phyloP scores from a whole-genome alignment of 2,113 vertebrate species.

The Gymnarchus niloticus region DNA sequence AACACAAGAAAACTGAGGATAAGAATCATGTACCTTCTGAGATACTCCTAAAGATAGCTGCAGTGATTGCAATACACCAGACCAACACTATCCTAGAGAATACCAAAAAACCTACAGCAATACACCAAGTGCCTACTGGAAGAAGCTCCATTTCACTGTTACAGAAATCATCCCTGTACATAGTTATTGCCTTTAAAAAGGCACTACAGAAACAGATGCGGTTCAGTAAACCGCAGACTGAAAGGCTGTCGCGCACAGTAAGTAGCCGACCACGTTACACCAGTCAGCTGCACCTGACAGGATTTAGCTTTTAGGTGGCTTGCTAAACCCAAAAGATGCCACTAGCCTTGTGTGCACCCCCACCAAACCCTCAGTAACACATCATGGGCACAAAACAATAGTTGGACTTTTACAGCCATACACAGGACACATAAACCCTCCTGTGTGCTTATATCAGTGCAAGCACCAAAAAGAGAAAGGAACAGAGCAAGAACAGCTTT shows the following conservation, averaged over 20 bases:
- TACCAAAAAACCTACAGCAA: not conserved
- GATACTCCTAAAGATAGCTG: not conserved
- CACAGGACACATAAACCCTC: no score
- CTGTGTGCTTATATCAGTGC: no score
- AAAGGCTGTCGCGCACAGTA: not conserved
- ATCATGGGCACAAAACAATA: not conserved
- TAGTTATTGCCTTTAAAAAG: not conserved
- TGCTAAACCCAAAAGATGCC: not conserved
- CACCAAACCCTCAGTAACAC: not conserved
- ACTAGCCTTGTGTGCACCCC: not conserved
- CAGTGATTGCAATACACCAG: not conserved
- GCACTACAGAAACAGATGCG: not conserved
- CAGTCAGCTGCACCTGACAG: not conserved
- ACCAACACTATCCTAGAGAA: not conserved
- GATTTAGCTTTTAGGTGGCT: not conserved
- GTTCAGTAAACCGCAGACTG: not conserved
- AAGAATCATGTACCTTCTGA: not conserved
- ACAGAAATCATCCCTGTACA: not conserved
- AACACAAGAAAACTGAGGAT: not conserved
- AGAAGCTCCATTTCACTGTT: not conserved
- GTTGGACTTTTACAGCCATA: not conserved
- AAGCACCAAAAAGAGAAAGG: no score
- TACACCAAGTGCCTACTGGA: not conserved
- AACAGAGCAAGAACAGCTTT: no score
- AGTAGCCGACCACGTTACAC: not conserved